Percentiles rank a stretch among this genome's conserved stretches.
These are phyloP conservation scores for Myxocyprinus asiaticus DNA, from an alignment of 2,113 vertebrate species.

Conservation along the genomic window DNA sequence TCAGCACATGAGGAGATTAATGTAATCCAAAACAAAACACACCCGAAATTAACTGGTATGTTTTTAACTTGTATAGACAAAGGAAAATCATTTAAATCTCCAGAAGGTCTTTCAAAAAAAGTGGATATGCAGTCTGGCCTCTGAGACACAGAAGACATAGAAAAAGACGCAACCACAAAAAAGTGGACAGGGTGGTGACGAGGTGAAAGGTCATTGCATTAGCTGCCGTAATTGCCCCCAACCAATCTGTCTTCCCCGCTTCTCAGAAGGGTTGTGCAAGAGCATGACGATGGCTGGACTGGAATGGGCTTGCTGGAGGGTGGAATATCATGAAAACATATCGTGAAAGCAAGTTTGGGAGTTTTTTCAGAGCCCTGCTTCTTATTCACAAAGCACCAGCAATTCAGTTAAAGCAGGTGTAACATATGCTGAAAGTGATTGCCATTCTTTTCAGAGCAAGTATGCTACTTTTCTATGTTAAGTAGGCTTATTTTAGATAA, in stretches of 20 bases:
- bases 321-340: too few species aligned
- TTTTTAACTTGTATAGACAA: neutral
- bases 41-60: too few species aligned
- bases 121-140: neutral
- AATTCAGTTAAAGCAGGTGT: too few species aligned
- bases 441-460: too few species aligned
- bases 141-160: neutral
- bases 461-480: too few species aligned
- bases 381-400: too few species aligned
- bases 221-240: slow-evolving; percentile 17
- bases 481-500: too few species aligned
- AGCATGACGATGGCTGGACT: neutral
- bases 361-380: too few species aligned
- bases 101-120: neutral
- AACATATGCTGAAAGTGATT: too few species aligned
- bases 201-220: slow-evolving; percentile 11
- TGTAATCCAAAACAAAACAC: neutral
- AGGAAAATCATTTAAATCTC: neutral
- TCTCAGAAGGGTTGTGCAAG: neutral
- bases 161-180: too few species aligned
- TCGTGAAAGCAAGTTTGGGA: too few species aligned
- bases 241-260: slow-evolving; percentile 4
- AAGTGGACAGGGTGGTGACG: neutral
- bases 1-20: slow-evolving; percentile 18
- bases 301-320: neutral